Conservation (phyloP, 1,140 invertebrate species). For the Caenorhabditis elegans region WBcel235 BX284605.5:20037501-20038000, state of each 20-base stretch:
- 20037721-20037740: neutral
- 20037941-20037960: no score
- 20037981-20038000: no score
- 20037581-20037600: neutral
- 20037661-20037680: no score
- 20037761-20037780: neutral
- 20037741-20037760: neutral
- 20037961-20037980: no score
- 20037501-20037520: no score
- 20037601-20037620: neutral
- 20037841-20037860: neutral
- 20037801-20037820: neutral
- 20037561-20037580: no score
- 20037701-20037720: constrained; percentile 6
- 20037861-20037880: neutral
- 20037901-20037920: neutral
- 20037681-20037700: no score
- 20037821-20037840: neutral
- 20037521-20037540: neutral
- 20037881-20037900: neutral
- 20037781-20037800: neutral
- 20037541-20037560: no score
- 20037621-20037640: neutral
- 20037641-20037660: no score
- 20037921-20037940: no score